These are phyloP conservation scores for Chelidonichthys spinosus DNA, from an alignment of 2,797 vertebrate species.

Conservation along the genomic window DNA sequence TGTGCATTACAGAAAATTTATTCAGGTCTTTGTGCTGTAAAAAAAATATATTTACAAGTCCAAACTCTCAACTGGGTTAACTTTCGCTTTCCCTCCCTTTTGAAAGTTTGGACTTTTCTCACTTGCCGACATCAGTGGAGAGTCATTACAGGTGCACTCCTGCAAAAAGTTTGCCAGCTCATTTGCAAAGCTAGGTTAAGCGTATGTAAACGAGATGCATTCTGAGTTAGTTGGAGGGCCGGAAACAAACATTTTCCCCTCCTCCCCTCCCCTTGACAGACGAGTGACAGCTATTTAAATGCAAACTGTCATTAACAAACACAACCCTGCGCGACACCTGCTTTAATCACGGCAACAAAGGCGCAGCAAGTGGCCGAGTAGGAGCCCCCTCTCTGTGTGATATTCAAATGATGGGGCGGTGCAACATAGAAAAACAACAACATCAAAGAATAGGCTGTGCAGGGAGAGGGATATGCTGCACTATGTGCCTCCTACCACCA, in stretches of 20 bases:
- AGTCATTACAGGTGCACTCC: constrained; percentile 60
- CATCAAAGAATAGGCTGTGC: constrained; percentile 88
- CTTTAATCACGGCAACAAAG: constrained; percentile 87
- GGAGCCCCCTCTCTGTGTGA: constrained; percentile 85
- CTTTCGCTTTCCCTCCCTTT: constrained; percentile 43
- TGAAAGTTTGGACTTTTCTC: constrained; percentile 69
- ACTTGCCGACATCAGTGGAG: constrained; percentile 41
- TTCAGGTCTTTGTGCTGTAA: constrained; percentile 36
- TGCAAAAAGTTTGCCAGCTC: constrained; percentile 74
- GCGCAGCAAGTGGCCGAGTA: constrained; percentile 81
- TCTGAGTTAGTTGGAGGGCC: constrained; percentile 74
- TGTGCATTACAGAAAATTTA: constrained; percentile 28
- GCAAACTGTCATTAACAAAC: constrained; percentile 86
- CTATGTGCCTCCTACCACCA: constrained; percentile 69
- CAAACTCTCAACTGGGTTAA: constrained; percentile 61
- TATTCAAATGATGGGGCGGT: constrained; percentile 92
- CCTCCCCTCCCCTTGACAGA: constrained; percentile 72
- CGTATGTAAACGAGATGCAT: constrained; percentile 86
- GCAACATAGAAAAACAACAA: constrained; percentile 85
- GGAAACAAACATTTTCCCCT: constrained; percentile 82
- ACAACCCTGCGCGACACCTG: constrained; percentile 85
- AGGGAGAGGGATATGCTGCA: constrained; percentile 52
- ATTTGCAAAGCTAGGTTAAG: constrained; percentile 87
- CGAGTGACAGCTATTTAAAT: constrained; percentile 87
- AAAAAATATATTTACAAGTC: constrained; percentile 47